phyloP scores from a whole-genome alignment of 2,888 invertebrate species.

The Harpalus rufipes region DNA sequence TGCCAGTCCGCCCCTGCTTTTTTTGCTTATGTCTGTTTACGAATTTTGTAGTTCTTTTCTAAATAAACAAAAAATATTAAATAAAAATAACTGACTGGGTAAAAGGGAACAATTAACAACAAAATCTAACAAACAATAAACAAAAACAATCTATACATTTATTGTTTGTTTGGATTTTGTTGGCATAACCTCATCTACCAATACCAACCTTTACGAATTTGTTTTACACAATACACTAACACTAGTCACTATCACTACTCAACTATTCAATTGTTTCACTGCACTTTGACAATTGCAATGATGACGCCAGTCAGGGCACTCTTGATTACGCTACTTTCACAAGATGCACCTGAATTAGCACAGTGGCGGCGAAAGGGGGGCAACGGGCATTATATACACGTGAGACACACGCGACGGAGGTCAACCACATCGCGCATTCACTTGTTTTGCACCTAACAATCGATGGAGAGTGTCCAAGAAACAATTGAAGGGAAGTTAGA shows the following conservation, averaged over 20 bases:
- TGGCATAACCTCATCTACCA: constrained; percentile 15
- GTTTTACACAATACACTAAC: neutral
- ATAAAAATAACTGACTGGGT: neutral
- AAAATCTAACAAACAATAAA: constrained; percentile 31
- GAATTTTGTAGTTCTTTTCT: neutral
- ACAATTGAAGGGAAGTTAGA: no score
- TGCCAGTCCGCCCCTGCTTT: no score
- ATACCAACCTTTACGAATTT: neutral
- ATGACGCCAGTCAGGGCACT: constrained; percentile 29
- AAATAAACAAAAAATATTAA: neutral
- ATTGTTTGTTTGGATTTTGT: constrained; percentile 2
- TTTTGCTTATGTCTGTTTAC: no score
- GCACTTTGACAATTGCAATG: constrained; percentile 5
- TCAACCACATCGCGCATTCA: constrained; percentile 56
- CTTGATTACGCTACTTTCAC: constrained; percentile 53
- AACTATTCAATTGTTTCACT: constrained; percentile 2
- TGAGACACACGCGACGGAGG: constrained; percentile 57
- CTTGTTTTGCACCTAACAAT: constrained; percentile 50
- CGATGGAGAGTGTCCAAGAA: constrained; percentile 5
- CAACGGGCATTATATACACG: constrained; percentile 39
- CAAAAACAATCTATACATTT: neutral
- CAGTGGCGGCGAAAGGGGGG: neutral
- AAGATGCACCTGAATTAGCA: constrained; percentile 28
- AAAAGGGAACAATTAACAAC: neutral
- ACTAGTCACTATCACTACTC: neutral